Percentiles rank a stretch among this genome's conserved stretches.
These are phyloP conservation scores for Kryptolebias ocellatus DNA, from an alignment of 2,797 vertebrate genomes.

Conservation along the genomic window DNA sequence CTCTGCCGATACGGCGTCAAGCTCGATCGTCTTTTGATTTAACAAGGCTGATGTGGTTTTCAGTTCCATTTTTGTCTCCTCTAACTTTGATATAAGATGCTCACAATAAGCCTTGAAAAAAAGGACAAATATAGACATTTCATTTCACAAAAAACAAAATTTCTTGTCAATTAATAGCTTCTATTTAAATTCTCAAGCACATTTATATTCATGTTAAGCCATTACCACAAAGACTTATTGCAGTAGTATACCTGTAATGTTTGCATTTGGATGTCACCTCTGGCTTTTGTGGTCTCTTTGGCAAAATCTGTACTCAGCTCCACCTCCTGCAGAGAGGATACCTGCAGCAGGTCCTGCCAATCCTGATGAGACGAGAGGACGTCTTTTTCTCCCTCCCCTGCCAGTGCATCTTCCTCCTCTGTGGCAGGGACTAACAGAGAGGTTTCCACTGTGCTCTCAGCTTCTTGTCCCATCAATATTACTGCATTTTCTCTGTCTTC, in stretches of 20 bases:
- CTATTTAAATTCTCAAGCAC: neutral
- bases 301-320: constrained; percentile 62
- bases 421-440: constrained; percentile 17
- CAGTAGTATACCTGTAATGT: constrained; percentile 59
- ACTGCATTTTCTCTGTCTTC: constrained; percentile 49
- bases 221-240: neutral
- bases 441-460: constrained; percentile 30
- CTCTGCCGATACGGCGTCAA: constrained; percentile 62
- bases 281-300: constrained; percentile 45
- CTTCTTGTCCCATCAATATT: constrained; percentile 22
- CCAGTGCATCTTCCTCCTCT: constrained; percentile 31
- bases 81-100: constrained; percentile 67
- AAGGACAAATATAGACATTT: neutral
- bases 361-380: constrained; percentile 61
- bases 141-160: no score
- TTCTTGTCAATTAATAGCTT: neutral
- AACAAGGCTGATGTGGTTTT: constrained; percentile 66
- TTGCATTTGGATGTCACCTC: constrained; percentile 62
- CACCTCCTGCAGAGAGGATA: constrained; percentile 74
- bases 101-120: constrained; percentile 71
- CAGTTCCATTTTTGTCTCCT: constrained; percentile 68
- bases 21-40: constrained; percentile 63
- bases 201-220: constrained; percentile 2
- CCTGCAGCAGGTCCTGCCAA: constrained; percentile 72
- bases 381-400: constrained; percentile 62